These are phyloP conservation scores for Aleiodes leptofemur DNA, from an alignment of 2,888 invertebrate species.

Conservation along the genomic window DNA sequence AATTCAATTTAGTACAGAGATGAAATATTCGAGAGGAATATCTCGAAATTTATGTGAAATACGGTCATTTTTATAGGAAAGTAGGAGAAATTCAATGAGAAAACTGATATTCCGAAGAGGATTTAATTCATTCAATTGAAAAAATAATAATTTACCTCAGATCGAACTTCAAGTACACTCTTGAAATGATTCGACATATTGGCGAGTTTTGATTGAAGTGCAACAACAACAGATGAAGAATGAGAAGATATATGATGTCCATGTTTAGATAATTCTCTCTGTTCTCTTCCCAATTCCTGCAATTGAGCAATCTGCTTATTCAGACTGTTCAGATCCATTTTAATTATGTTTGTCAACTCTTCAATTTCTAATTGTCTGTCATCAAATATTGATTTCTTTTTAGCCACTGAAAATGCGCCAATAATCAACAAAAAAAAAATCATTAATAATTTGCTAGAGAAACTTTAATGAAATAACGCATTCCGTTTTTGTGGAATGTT, in stretches of 20 bases:
- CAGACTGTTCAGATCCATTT: constrained; percentile 94
- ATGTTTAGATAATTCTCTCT: constrained; percentile 78
- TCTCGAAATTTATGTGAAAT: too few species aligned
- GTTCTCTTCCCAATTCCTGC: constrained; percentile 87
- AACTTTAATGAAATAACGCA: too few species aligned
- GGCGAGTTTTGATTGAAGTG: constrained; percentile 94
- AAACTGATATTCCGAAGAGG: too few species aligned
- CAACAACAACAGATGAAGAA: constrained; percentile 94
- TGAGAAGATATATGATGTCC: constrained; percentile 91
- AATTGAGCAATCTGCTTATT: constrained; percentile 98
- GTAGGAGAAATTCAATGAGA: too few species aligned
- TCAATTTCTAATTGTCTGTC: constrained; percentile 97
- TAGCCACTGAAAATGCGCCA: constrained; percentile 87
- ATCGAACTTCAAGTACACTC: constrained; percentile 96
- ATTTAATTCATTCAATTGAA: not conserved
- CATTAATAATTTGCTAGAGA: not conserved
- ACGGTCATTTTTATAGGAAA: too few species aligned
- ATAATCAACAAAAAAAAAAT: not conserved
- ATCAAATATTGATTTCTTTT: constrained; percentile 97
- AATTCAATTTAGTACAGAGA: too few species aligned
- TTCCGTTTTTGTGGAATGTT: too few species aligned
- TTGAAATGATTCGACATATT: constrained; percentile 99
- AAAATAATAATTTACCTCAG: constrained; percentile 80
- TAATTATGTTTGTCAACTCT: constrained; percentile 97
- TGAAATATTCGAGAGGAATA: too few species aligned